Evolutionary conservation across 2,113 vertebrate genomes (phyloP), one percentile per base, ranked within the genome.

Genomic region (Ariopsis seemanni): DNA sequence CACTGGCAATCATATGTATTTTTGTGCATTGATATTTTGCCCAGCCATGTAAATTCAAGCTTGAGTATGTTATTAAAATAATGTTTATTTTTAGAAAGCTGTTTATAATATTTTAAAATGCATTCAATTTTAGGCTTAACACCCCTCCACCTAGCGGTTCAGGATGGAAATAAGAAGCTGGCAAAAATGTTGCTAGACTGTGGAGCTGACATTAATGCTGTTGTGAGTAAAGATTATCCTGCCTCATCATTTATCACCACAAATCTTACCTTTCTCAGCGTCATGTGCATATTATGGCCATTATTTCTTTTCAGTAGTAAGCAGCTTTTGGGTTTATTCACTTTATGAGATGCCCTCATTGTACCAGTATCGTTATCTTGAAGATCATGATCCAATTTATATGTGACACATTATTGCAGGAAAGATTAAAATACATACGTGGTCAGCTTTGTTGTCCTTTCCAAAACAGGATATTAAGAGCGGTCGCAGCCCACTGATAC

Each of bases 401-500:
- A 34, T 50, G n/a, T 30, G 8, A 27, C 7, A 20, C 8, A 34
- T 52, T 5, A 52, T 1, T 75, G 42, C 20, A 50, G 20, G 7
- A 22, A 30, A 20, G 6, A 18, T 42, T 48, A 9, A 48, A 18
- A 53, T 52, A 79, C 14, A 55, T 8, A 52, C 30, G 6, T 55
- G 25, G 25, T 81, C 17, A 60, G 50, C 15, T 30, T 2, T 65
- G 85, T 81, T 83, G 85, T 57, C 22, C 65, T 52, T 75, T 67
- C 58, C 58, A 65, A 63, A 84, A 25, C 90, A 97, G 97, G 97
- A 97, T 89, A 95, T 96, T 81, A 98, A 98, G 91, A 98, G 97
- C 42, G 97, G 97, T 53, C 95, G 96, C 86, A 97, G 95, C 85
- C 96, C 97, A 2, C 94, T 98, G 75, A 95, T 97, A 87, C 96